Conservation (phyloP, 2,113 vertebrate species). For the Laterallus jamaicensis region DNA sequence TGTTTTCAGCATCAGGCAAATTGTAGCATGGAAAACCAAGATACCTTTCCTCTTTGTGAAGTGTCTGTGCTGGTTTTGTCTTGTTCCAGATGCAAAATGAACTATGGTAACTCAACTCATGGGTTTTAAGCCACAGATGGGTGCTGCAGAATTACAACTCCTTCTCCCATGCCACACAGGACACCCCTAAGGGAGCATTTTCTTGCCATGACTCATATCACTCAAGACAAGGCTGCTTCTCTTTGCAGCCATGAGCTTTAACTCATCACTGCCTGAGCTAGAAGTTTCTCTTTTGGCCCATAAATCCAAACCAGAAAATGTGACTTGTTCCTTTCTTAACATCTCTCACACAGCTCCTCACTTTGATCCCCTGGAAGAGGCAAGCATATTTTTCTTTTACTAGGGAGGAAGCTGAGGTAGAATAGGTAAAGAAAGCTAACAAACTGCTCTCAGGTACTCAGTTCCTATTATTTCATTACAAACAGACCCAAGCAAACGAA, state of each 20-base stretch:
- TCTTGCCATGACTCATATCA: not conserved
- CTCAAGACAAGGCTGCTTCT: not conserved
- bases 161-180: not conserved
- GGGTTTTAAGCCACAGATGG: not conserved
- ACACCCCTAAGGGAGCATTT: not conserved
- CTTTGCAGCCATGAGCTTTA: not conserved
- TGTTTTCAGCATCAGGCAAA: not conserved
- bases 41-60: not conserved
- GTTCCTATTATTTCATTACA: not conserved
- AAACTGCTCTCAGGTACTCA: not conserved
- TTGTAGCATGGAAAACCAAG: not conserved
- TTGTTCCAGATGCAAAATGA: not conserved
- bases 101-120: accelerated
- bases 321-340: not conserved
- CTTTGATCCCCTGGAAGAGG: not conserved
- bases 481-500: not conserved
- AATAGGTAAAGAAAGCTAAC: not conserved
- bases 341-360: not conserved
- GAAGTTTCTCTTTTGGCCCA: not conserved
- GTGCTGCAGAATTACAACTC: not conserved
- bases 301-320: not conserved
- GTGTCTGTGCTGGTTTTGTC: accelerated
- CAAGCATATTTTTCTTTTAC: not conserved
- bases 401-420: not conserved
- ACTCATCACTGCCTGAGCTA: not conserved